Conservation (phyloP, 2,113 vertebrate genomes). For the Dinomys branickii region DNA sequence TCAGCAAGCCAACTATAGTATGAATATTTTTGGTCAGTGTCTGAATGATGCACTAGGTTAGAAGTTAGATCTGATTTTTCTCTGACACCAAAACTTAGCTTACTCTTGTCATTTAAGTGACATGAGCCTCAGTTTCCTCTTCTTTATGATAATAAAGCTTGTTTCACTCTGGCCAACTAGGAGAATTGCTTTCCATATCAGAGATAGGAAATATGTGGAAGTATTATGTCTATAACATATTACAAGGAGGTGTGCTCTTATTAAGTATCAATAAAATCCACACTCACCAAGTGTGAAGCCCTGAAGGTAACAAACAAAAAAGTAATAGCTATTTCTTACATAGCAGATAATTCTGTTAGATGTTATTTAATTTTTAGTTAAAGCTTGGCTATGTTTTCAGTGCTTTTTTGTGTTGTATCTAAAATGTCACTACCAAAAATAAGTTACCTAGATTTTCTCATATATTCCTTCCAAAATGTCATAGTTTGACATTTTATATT, state of each 20-base stretch:
- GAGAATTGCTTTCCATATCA: background rate
- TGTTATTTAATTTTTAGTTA: slow-evolving; percentile 5
- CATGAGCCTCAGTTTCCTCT: background rate
- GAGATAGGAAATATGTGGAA: background rate
- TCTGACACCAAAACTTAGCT: background rate
- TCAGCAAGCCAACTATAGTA: background rate
- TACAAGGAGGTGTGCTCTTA: background rate
- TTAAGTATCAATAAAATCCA: background rate
- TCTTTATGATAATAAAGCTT: background rate
- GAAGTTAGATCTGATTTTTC: background rate
- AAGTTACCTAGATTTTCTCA: background rate
- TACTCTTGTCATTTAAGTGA: background rate
- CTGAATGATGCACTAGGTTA: background rate
- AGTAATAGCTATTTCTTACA: background rate
- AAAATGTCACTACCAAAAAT: background rate
- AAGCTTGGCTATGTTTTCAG: background rate
- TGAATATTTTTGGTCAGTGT: background rate
- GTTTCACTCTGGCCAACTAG: background rate
- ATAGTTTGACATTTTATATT: background rate
- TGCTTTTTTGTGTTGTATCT: background rate
- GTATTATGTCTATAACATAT: background rate
- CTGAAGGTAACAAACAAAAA: background rate
- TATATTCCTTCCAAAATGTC: background rate
- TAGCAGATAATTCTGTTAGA: background rate
- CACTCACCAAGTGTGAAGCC: background rate